Conservation (phyloP, 2,113 vertebrate species). For the Macrotus californicus region DNA sequence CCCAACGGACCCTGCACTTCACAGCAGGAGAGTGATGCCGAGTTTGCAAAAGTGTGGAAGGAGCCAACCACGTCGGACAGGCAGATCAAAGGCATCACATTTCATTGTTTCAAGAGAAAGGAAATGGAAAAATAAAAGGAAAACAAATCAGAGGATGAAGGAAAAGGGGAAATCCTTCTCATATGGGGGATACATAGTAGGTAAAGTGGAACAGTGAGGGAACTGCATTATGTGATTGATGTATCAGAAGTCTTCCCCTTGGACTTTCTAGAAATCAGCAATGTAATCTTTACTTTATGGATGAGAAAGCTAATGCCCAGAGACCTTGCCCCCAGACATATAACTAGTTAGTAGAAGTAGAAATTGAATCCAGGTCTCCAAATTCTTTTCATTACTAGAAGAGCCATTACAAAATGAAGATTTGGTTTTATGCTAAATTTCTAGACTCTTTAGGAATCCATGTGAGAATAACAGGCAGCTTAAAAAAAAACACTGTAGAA, state of each 20-base stretch:
- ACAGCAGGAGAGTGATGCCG: background rate
- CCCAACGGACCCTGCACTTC: background rate
- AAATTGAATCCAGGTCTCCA: background rate
- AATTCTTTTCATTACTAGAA: background rate
- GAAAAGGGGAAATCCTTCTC: slow-evolving; percentile 40
- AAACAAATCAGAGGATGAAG: slow-evolving; percentile 58
- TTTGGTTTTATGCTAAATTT: background rate
- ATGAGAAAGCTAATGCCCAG: background rate
- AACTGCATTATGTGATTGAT: background rate
- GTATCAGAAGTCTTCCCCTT: background rate
- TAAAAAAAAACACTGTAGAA: background rate
- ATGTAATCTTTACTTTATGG: background rate
- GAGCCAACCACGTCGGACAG: slow-evolving; percentile 3
- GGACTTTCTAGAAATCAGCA: background rate
- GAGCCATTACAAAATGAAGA: background rate
- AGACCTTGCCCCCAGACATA: background rate
- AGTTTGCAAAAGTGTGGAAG: slow-evolving; percentile 42
- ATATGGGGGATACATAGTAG: background rate
- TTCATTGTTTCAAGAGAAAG: slow-evolving; percentile 50
- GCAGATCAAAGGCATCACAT: slow-evolving; percentile 51
- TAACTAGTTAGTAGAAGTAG: background rate
- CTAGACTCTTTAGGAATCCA: background rate
- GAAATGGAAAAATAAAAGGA: slow-evolving; percentile 67
- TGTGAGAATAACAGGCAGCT: background rate
- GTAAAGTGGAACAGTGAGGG: background rate